Percentiles rank a stretch among this genome's conserved stretches.
Evolutionary conservation across 2,888 invertebrate genomes (phyloP).

Genomic region (Idaea dimidiata): DNA sequence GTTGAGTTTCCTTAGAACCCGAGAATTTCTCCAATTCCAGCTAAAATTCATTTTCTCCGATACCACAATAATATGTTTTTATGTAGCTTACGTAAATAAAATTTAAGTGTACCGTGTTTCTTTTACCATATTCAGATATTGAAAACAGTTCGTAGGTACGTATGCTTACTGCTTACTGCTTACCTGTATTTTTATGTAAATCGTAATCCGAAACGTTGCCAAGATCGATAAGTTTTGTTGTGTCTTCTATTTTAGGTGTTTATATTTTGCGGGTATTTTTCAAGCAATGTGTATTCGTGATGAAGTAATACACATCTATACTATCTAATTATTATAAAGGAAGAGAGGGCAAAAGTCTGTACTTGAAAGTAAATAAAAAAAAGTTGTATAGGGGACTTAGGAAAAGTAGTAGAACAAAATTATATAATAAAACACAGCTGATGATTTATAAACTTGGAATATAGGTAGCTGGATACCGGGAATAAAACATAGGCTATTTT

Average conservation of each 20-base stretch:
- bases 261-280: neutral
- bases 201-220: neutral
- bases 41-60: neutral
- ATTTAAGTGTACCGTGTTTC: neutral
- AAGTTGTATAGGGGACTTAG: too few relatives aligned
- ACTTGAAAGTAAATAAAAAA: too few relatives aligned
- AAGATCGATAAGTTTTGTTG: neutral
- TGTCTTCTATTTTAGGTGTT: neutral
- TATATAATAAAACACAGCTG: too few relatives aligned
- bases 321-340: too few relatives aligned
- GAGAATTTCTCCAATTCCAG: neutral
- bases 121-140: neutral
- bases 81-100: neutral
- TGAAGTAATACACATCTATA: too few relatives aligned
- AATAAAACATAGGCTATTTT: too few relatives aligned
- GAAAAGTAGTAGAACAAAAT: too few relatives aligned
- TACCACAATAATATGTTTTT: neutral
- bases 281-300: neutral
- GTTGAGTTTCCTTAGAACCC: too few relatives aligned
- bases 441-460: too few relatives aligned
- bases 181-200: slow-evolving; percentile 1
- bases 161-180: neutral
- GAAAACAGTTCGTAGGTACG: neutral
- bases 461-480: too few relatives aligned
- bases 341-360: too few relatives aligned